Evolutionary conservation across 2,797 vertebrate species (phyloP).

Genomic region (Cheirogaleus major): DNA sequence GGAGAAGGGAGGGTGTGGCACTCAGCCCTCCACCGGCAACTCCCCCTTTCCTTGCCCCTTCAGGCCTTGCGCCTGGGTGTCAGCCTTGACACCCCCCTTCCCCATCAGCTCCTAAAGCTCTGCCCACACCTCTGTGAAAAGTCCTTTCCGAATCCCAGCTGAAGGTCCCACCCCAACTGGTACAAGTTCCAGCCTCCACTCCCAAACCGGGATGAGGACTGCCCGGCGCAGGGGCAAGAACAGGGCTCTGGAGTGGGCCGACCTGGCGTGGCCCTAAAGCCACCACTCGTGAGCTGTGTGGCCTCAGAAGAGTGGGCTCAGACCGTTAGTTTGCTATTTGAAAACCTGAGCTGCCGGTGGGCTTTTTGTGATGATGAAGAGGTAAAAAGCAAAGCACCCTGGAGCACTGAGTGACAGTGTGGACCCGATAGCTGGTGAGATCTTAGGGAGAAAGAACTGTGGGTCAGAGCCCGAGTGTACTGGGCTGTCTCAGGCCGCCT

Average conservation of each 20-base stretch:
- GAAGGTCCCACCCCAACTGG: background rate
- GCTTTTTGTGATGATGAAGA: background rate
- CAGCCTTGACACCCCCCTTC: too few relatives aligned
- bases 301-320: background rate
- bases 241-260: background rate
- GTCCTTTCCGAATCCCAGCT: background rate
- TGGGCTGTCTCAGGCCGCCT: background rate
- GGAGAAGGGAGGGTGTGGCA: background rate
- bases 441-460: background rate
- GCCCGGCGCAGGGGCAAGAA: rapidly evolving
- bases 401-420: background rate
- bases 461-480: background rate
- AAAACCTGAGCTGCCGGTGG: background rate
- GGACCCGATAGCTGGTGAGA: background rate
- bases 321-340: background rate
- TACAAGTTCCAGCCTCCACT: background rate
- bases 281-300: background rate
- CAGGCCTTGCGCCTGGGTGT: background rate
- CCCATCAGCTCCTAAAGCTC: background rate
- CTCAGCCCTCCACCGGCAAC: background rate
- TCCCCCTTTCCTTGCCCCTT: background rate
- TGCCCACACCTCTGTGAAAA: background rate
- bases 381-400: background rate
- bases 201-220: too few relatives aligned
- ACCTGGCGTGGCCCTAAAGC: background rate